Conservation (phyloP, 2,888 invertebrate species). For the Glaucopsyche alexis region DNA sequence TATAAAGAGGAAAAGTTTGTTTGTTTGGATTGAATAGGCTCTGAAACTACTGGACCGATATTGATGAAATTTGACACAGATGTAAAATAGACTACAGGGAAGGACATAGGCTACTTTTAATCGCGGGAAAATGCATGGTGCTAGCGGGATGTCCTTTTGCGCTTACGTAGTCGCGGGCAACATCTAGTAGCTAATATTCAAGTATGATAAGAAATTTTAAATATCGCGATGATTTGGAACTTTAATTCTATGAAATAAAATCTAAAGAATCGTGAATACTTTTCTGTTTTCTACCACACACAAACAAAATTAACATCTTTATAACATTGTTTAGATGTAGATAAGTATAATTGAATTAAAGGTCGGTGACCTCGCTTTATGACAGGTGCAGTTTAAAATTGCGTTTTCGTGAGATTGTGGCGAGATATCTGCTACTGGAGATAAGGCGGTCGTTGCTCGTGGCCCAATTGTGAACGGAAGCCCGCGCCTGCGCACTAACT, state of each 20-base stretch:
- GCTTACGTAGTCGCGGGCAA: too few species aligned
- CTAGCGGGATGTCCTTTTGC: too few species aligned
- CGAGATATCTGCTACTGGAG: slow-evolving; percentile 67
- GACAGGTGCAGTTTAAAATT: slow-evolving; percentile 74
- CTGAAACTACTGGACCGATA: too few species aligned
- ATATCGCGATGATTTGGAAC: too few species aligned
- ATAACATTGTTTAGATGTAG: slow-evolving; percentile 13
- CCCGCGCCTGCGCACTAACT: slow-evolving; percentile 58
- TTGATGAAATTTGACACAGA: too few species aligned
- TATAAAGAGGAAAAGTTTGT: too few species aligned
- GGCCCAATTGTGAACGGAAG: slow-evolving; percentile 76
- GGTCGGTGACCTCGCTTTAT: slow-evolving; percentile 63
- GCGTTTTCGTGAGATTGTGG: slow-evolving; percentile 76
- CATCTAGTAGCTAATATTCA: too few species aligned
- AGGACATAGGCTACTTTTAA: too few species aligned
- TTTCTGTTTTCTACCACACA: neutral
- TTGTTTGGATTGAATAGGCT: too few species aligned
- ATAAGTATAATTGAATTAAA: slow-evolving; percentile 67
- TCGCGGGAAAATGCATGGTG: too few species aligned
- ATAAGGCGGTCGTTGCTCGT: slow-evolving; percentile 53
- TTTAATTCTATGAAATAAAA: neutral
- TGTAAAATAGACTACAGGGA: too few species aligned
- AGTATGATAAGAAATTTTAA: too few species aligned
- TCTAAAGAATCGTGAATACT: neutral
- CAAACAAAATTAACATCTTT: slow-evolving; percentile 10